phyloP scores from a whole-genome alignment of 2,113 vertebrate genomes.

The Tetrao urogallus region DNA sequence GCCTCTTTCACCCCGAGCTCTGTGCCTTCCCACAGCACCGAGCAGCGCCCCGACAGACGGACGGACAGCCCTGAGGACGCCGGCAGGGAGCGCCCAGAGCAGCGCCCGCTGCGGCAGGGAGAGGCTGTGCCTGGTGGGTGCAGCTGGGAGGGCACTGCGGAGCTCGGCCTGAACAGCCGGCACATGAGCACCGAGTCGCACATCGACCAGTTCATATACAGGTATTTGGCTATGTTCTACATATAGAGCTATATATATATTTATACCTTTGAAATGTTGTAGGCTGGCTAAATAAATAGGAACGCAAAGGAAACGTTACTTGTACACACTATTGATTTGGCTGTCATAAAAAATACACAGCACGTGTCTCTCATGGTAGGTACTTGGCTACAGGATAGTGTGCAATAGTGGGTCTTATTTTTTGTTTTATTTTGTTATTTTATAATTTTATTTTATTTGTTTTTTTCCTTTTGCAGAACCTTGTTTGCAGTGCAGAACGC shows the following conservation, averaged over 20 bases:
- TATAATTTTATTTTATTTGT: neutral
- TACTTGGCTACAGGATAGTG: conserved; percentile 53
- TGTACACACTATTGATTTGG: conserved; percentile 55
- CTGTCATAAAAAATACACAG: conserved; percentile 75
- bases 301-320: conserved; percentile 65
- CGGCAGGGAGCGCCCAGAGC: neutral
- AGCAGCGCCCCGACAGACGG: neutral
- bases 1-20: neutral
- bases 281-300: conserved; percentile 73
- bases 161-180: conserved; percentile 22
- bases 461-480: conserved; percentile 40
- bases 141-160: neutral
- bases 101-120: neutral
- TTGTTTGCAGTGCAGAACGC: conserved; percentile 40
- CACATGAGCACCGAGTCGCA: conserved; percentile 35
- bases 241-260: conserved; percentile 72
- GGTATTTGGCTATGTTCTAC: conserved; percentile 75
- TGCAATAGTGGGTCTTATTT: conserved; percentile 21
- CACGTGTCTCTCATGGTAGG: conserved; percentile 41
- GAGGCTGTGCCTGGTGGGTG: neutral
- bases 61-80: neutral
- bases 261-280: conserved; percentile 70
- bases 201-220: conserved; percentile 64
- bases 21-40: neutral
- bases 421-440: neutral